Percentiles rank a stretch among this genome's conserved stretches.
phyloP scores from a whole-genome alignment of 2,888 invertebrate genomes.

The Tolmerus cingulatus region DNA sequence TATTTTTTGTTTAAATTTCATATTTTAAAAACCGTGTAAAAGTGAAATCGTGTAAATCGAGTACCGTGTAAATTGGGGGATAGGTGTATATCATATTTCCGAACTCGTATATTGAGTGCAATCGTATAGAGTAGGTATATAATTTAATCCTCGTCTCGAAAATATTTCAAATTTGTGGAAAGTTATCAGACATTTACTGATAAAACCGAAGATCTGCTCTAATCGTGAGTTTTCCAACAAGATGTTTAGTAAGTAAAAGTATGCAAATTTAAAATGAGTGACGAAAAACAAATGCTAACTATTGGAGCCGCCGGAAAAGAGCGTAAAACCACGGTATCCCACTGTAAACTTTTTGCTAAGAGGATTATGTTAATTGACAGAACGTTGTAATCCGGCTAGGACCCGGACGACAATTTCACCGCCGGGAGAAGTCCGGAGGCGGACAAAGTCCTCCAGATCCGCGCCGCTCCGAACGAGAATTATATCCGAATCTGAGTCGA shows the following conservation, averaged over 20 bases:
- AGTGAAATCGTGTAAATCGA: too few species aligned
- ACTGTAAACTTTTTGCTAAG: constrained; percentile 24
- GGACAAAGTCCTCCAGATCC: not conserved
- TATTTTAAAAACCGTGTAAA: too few species aligned
- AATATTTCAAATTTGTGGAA: not conserved
- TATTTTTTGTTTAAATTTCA: too few species aligned
- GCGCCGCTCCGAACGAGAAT: not conserved
- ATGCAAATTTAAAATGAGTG: not conserved
- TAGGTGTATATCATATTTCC: too few species aligned
- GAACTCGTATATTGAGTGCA: too few species aligned
- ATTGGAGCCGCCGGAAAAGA: not conserved
- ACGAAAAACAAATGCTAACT: not conserved
- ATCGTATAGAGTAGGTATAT: too few species aligned
- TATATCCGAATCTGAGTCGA: not conserved
- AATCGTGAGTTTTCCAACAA: not conserved
- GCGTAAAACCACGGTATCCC: not conserved
- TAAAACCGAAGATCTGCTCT: not conserved
- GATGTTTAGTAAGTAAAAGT: not conserved
- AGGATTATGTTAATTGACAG: constrained; percentile 49
- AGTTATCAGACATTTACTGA: not conserved
- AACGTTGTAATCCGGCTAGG: constrained; percentile 28
- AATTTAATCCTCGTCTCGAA: too few species aligned
- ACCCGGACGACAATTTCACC: constrained; percentile 28
- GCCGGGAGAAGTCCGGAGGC: not conserved
- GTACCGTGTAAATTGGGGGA: too few species aligned